These are phyloP conservation scores for Drosophila melanogaster DNA, from an alignment of 1,140 invertebrate species.

Conservation along the genomic window DNA sequence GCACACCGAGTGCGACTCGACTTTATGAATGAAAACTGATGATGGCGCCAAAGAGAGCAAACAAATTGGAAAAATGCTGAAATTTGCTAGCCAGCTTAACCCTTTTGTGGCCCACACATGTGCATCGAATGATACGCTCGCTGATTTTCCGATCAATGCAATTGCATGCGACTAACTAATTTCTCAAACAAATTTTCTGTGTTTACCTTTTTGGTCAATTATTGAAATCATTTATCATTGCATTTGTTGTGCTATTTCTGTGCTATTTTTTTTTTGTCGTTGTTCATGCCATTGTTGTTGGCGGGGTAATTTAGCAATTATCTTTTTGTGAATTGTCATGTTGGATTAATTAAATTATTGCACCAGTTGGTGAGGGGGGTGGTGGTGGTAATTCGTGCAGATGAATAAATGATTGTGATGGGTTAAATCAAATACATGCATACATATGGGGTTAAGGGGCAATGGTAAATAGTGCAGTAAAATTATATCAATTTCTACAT, in stretches of 20 bases:
- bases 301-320: constrained; percentile 57
- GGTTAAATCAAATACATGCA: not conserved
- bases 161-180: constrained; percentile 66
- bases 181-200: constrained; percentile 33
- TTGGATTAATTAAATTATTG: constrained; percentile 70
- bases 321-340: constrained; percentile 51
- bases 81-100: constrained; percentile 8
- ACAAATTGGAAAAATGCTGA: not conserved
- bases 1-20: not conserved
- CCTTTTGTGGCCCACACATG: constrained; percentile 29
- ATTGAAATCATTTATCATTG: constrained; percentile 52
- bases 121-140: constrained; percentile 49
- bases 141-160: constrained; percentile 41
- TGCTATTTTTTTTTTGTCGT: constrained; percentile 6
- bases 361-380: constrained; percentile 9
- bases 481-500: not conserved
- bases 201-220: constrained; percentile 46
- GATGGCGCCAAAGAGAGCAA: constrained; percentile 9
- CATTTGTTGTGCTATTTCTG: constrained; percentile 43
- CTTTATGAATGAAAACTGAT: constrained; percentile 47
- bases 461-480: not conserved
- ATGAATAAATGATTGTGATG: constrained; percentile 20
- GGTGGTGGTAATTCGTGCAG: not conserved
- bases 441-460: not conserved
- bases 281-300: constrained; percentile 38